A percentile compares a stretch with the other conserved stretches of the same genome.
Conservation (phyloP, 2,888 invertebrate species). For the Parelbella ahira region DNA sequence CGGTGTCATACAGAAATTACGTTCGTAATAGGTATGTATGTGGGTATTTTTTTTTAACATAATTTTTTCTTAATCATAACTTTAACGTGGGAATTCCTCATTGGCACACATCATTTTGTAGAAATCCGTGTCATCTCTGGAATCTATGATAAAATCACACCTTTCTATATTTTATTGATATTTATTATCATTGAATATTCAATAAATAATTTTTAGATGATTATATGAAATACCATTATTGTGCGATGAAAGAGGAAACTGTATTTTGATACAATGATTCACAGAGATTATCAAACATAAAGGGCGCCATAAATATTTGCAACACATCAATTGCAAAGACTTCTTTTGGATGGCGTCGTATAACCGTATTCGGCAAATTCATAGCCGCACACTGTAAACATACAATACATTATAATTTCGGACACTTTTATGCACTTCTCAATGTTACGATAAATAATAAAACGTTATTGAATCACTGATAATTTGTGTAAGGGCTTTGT, state of each 20-base stretch:
- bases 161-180: not conserved
- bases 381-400: constrained; percentile 2
- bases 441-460: no score
- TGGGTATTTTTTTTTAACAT: no score
- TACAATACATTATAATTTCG: constrained; percentile 3
- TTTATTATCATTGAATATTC: constrained; percentile 1
- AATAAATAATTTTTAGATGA: no score
- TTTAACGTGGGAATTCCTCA: constrained; percentile 6
- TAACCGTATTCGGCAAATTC: constrained; percentile 7
- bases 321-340: constrained; percentile 11
- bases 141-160: constrained; percentile 4
- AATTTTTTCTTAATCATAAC: no score
- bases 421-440: not conserved
- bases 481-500: no score
- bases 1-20: constrained; percentile 53
- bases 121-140: constrained; percentile 3
- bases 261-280: constrained; percentile 7
- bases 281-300: constrained; percentile 4
- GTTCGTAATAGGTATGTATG: constrained; percentile 24
- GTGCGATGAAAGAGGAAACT: no score
- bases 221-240: no score
- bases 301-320: constrained; percentile 8
- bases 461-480: no score
- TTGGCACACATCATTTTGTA: not conserved
- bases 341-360: constrained; percentile 2